These are phyloP conservation scores for Telmatochromis sp. DNA, from an alignment of 2,113 vertebrate genomes.

Conservation along the genomic window DNA sequence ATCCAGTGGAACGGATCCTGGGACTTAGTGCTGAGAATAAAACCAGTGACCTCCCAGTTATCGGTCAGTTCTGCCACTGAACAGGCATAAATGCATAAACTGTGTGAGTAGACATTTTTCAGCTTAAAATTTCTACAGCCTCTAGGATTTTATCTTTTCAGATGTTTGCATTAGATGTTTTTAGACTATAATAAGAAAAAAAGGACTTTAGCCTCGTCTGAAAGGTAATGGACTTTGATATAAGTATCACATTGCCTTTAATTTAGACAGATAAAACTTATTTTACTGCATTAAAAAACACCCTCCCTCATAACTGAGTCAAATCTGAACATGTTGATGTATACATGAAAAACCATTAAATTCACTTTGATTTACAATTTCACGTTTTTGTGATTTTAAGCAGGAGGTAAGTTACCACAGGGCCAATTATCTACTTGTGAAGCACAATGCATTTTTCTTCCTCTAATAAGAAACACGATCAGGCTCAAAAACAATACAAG, in stretches of 20 bases:
- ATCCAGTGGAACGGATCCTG: background rate
- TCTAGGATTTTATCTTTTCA: background rate
- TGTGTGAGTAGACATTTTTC: background rate
- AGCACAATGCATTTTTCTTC: background rate
- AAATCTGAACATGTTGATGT: background rate
- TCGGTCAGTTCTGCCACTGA: background rate
- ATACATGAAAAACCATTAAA: background rate
- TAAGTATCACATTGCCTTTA: rapidly evolving
- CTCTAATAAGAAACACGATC: background rate
- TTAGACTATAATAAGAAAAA: background rate
- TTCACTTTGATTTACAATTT: background rate
- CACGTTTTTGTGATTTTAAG: rapidly evolving
- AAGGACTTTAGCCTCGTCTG: rapidly evolving
- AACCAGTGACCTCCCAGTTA: background rate
- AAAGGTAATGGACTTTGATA: background rate
- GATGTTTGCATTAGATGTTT: background rate
- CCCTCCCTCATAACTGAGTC: background rate
- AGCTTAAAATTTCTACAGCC: background rate
- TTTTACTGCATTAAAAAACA: background rate
- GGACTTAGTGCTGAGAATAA: background rate
- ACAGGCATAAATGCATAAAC: background rate
- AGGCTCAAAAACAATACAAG: background rate
- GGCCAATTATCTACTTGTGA: background rate
- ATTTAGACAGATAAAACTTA: background rate
- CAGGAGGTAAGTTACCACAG: background rate